These are phyloP conservation scores for Lepilemur ruficaudatus DNA, from an alignment of 2,797 vertebrate genomes.

Conservation along the genomic window DNA sequence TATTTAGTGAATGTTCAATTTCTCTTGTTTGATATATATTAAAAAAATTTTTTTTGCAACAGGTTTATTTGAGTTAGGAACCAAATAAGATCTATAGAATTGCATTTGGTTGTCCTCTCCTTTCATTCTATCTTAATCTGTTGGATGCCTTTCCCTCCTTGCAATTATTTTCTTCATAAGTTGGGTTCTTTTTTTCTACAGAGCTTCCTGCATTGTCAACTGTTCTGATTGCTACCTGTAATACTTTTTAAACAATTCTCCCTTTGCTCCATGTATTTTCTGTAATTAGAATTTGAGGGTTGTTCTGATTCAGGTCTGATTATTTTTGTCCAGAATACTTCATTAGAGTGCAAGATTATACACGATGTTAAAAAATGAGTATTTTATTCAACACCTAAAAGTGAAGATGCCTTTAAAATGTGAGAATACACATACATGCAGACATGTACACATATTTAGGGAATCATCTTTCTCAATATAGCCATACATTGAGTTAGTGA, in stretches of 20 bases:
- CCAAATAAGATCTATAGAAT: background rate
- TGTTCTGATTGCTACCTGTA: background rate
- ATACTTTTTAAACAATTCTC: background rate
- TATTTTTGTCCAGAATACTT: slow-evolving; percentile 7
- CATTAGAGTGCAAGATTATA: background rate
- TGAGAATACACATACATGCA: background rate
- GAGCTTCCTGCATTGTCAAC: background rate
- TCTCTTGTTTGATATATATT: background rate
- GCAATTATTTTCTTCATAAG: background rate
- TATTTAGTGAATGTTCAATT: background rate
- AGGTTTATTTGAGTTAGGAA: background rate
- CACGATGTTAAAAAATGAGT: background rate
- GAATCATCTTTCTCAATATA: background rate
- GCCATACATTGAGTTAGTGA: background rate
- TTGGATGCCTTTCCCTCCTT: background rate
- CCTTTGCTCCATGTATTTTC: background rate
- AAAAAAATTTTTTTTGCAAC: background rate
- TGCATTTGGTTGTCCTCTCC: background rate
- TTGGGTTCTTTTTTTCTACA: background rate
- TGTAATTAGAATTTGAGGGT: background rate
- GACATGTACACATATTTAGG: background rate
- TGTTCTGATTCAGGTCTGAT: background rate
- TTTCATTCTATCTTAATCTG: background rate
- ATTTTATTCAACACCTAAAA: background rate
- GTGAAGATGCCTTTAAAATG: background rate